These are phyloP conservation scores for Cephalopholis sonnerati DNA, from an alignment of 2,113 vertebrate genomes.

Conservation along the genomic window DNA sequence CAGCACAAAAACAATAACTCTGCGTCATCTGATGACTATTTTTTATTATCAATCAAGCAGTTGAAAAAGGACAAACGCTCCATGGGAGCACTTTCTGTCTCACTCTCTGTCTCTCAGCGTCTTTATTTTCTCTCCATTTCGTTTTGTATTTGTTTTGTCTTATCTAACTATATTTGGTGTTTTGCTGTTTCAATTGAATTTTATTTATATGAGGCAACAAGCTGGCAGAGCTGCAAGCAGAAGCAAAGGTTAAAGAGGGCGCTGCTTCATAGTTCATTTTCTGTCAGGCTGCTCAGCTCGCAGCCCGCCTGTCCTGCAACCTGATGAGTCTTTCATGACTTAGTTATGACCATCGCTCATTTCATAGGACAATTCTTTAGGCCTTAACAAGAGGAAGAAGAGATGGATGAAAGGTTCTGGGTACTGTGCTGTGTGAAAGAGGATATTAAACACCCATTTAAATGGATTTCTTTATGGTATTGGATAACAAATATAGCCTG, in stretches of 20 bases:
- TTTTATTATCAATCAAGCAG: no score
- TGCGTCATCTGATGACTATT: no score
- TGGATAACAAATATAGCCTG: background rate
- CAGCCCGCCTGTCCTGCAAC: constrained; percentile 21
- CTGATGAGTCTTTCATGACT: constrained; percentile 39
- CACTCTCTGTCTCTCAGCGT: background rate
- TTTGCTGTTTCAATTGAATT: background rate
- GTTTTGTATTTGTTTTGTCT: background rate
- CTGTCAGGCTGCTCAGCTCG: background rate
- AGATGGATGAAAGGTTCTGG: background rate
- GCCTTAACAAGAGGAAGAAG: background rate
- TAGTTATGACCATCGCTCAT: constrained; percentile 10
- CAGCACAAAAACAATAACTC: no score
- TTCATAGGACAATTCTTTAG: background rate
- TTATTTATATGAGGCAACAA: constrained; percentile 29
- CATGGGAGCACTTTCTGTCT: background rate
- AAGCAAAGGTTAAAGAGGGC: constrained; percentile 36
- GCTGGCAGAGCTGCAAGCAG: constrained; percentile 15
- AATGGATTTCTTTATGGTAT: background rate
- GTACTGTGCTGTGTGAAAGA: background rate
- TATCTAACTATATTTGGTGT: background rate
- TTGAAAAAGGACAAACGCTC: background rate
- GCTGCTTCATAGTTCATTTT: constrained; percentile 37
- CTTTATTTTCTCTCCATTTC: background rate
- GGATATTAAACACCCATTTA: background rate